A percentile compares a stretch with the other conserved stretches of the same genome.
These are phyloP conservation scores for Eupithecia subfuscata DNA, from an alignment of 2,888 invertebrate species.

Conservation along the genomic window DNA sequence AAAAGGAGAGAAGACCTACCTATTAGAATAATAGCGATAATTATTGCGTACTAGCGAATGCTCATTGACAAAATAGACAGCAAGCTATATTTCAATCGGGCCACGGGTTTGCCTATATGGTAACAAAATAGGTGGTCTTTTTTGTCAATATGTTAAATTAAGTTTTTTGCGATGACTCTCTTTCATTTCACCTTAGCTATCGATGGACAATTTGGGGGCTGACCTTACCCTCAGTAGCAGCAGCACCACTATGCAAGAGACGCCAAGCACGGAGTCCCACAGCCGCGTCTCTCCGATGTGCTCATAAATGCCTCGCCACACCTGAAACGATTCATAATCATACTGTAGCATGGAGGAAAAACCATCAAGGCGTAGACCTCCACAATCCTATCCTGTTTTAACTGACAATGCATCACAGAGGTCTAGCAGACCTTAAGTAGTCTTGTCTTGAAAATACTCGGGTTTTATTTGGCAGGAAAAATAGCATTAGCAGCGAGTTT, in stretches of 20 bases:
- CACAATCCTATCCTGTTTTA: no score
- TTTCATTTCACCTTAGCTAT: background rate
- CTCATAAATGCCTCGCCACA: conserved; percentile 88
- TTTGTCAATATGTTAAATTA: background rate
- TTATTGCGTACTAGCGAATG: background rate
- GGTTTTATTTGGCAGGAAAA: background rate
- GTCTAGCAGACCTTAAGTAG: background rate
- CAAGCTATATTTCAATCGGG: background rate
- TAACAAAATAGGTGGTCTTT: background rate
- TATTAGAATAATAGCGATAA: background rate
- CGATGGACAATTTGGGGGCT: background rate
- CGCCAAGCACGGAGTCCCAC: conserved; percentile 88
- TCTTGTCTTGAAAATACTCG: background rate
- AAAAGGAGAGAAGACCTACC: background rate
- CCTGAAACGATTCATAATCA: conserved; percentile 60
- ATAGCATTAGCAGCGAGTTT: background rate
- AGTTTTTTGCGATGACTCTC: background rate
- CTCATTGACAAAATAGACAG: background rate
- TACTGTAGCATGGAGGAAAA: background rate
- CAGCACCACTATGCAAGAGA: conserved; percentile 87
- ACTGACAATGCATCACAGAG: background rate
- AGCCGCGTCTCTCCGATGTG: conserved; percentile 88
- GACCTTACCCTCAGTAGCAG: conserved; percentile 84
- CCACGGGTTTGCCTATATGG: background rate
- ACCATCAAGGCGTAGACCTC: background rate